phyloP scores from a whole-genome alignment of 2,888 invertebrate genomes.

The Agonopterix heracliana region DNA sequence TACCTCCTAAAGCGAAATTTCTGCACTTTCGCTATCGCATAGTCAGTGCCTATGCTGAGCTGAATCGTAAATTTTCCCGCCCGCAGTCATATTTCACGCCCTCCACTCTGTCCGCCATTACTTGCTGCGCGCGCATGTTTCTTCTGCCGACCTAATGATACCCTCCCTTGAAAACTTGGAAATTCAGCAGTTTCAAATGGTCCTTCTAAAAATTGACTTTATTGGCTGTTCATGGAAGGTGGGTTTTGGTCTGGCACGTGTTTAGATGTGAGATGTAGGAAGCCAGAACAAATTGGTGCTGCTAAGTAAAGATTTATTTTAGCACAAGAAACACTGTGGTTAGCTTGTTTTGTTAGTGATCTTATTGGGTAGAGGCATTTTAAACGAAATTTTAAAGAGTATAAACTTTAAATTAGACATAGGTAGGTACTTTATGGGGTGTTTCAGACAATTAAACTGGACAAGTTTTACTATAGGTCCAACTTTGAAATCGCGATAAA shows the following conservation, averaged over 20 bases:
- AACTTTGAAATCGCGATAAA: no score
- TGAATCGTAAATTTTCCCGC: slow-evolving; percentile 36
- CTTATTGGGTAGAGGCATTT: no score
- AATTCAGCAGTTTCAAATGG: neutral
- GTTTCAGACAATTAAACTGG: no score
- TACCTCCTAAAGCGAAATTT: neutral
- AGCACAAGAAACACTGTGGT: slow-evolving; percentile 2
- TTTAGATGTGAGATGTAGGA: slow-evolving; percentile 7
- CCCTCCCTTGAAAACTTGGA: slow-evolving; percentile 2
- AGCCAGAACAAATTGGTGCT: slow-evolving; percentile 16
- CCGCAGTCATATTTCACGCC: slow-evolving; percentile 19
- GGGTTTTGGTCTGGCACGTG: neutral
- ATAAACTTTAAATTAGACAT: no score
- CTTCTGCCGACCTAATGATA: slow-evolving; percentile 24
- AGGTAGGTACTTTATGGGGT: no score
- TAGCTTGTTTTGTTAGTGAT: neutral
- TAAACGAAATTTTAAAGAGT: no score
- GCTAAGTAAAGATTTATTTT: slow-evolving; percentile 13
- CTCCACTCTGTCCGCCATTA: slow-evolving; percentile 20
- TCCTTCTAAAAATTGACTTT: neutral
- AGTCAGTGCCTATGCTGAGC: slow-evolving; percentile 6
- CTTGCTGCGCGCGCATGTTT: slow-evolving; percentile 17
- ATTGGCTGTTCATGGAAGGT: neutral
- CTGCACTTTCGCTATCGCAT: slow-evolving; percentile 10
- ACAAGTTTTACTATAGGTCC: no score